phyloP scores from a whole-genome alignment of 1,140 invertebrate species.

The Ruditapes philippinarum region DNA sequence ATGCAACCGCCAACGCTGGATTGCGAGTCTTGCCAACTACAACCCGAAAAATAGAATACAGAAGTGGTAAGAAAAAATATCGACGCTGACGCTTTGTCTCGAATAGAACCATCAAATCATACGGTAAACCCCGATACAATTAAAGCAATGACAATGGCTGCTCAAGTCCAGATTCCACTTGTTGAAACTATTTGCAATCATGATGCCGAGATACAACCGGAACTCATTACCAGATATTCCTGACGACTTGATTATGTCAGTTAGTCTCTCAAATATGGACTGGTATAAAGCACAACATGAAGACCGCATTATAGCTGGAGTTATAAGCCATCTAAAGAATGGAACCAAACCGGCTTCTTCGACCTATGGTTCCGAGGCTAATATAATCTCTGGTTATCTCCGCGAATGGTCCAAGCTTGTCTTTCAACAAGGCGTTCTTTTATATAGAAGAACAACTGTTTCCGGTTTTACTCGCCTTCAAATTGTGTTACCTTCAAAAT shows the following conservation, averaged over 20 bases:
- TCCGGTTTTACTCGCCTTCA: background rate
- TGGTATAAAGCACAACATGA: background rate
- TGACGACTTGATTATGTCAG: background rate
- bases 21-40: background rate
- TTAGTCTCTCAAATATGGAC: background rate
- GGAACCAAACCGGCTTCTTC: background rate
- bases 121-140: too few relatives aligned
- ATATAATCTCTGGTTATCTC: background rate
- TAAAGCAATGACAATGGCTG: background rate
- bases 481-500: background rate
- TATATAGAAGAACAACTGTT: background rate
- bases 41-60: slow-evolving; percentile 24
- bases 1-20: slow-evolving; percentile 39
- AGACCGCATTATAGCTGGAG: background rate
- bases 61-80: slow-evolving; percentile 35
- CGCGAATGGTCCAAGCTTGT: background rate
- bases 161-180: background rate
- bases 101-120: too few relatives aligned
- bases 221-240: background rate
- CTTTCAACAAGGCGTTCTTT: background rate
- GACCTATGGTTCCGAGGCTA: background rate
- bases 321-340: background rate
- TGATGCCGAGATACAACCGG: background rate
- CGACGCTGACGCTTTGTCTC: slow-evolving; percentile 27
- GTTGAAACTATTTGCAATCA: background rate